phyloP scores from a whole-genome alignment of 2,888 invertebrate species.

The Tipula vernalis region DNA sequence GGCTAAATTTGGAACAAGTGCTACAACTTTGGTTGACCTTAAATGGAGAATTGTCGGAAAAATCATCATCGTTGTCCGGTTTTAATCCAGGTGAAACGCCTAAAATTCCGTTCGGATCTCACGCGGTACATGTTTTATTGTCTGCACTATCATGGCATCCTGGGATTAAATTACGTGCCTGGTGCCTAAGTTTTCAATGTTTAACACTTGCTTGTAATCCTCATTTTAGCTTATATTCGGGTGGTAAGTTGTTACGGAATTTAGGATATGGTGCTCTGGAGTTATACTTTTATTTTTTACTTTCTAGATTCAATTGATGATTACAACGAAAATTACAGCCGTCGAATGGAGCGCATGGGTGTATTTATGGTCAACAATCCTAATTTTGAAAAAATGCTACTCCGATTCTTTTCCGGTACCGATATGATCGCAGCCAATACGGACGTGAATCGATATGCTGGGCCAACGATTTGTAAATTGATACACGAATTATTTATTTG shows the following conservation, averaged over 20 bases:
- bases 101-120: slow-evolving; percentile 48
- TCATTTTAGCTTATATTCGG: slow-evolving; percentile 25
- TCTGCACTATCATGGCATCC: slow-evolving; percentile 52
- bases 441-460: slow-evolving; percentile 41
- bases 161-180: slow-evolving; percentile 55
- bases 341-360: slow-evolving; percentile 39
- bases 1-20: slow-evolving; percentile 69
- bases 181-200: slow-evolving; percentile 62
- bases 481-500: slow-evolving; percentile 58
- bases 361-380: slow-evolving; percentile 47
- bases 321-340: slow-evolving; percentile 15
- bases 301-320: slow-evolving; percentile 22
- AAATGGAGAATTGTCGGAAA: slow-evolving; percentile 45
- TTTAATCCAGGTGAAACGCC: slow-evolving; percentile 47
- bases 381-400: slow-evolving; percentile 49
- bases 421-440: slow-evolving; percentile 37
- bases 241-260: not conserved
- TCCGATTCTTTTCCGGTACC: slow-evolving; percentile 50
- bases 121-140: slow-evolving; percentile 52
- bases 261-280: not conserved
- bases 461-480: slow-evolving; percentile 61
- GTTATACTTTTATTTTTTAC: slow-evolving; percentile 21
- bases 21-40: slow-evolving; percentile 78
- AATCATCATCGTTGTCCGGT: slow-evolving; percentile 34
- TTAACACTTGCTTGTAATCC: slow-evolving; percentile 56